A percentile compares a stretch with the other conserved stretches of the same genome.
Conservation (phyloP, 2,888 invertebrate genomes). For the Ommatoiulus sabulosus region DNA sequence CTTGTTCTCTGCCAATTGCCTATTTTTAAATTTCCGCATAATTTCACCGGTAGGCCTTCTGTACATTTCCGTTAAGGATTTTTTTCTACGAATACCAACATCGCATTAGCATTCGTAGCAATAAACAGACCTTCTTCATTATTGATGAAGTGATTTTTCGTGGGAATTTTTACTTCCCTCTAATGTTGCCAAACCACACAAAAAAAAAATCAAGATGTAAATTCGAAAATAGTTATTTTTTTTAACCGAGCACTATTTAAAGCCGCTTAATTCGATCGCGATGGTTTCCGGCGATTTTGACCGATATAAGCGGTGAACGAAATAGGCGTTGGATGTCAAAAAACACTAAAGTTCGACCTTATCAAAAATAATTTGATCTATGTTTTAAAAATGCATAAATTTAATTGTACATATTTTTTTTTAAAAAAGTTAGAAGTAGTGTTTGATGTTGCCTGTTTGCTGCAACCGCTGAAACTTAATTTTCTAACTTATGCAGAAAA, state of each 20-base stretch:
- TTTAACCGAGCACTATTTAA: neutral
- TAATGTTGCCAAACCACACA: neutral
- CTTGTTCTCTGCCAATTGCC: neutral
- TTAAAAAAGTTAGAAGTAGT: too few species aligned
- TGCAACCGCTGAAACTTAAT: too few species aligned
- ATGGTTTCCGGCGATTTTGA: too few species aligned
- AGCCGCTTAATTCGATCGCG: neutral
- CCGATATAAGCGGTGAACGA: too few species aligned
- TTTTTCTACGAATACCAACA: neutral
- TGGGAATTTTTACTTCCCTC: neutral
- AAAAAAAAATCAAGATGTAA: neutral
- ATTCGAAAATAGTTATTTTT: neutral
- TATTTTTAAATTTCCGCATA: slow-evolving; percentile 18
- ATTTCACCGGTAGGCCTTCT: neutral
- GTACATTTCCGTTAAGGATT: neutral
- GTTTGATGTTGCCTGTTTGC: too few species aligned
- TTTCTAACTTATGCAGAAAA: too few species aligned
- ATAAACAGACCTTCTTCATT: neutral
- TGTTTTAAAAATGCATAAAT: too few species aligned
- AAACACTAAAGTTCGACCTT: too few species aligned
- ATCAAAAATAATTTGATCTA: too few species aligned
- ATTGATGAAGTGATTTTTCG: neutral
- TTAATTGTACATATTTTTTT: too few species aligned
- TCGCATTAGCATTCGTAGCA: neutral
- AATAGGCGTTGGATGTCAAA: too few species aligned